phyloP scores from a whole-genome alignment of 1,140 invertebrate genomes.

The Dendroctonus ponderosae region DNA sequence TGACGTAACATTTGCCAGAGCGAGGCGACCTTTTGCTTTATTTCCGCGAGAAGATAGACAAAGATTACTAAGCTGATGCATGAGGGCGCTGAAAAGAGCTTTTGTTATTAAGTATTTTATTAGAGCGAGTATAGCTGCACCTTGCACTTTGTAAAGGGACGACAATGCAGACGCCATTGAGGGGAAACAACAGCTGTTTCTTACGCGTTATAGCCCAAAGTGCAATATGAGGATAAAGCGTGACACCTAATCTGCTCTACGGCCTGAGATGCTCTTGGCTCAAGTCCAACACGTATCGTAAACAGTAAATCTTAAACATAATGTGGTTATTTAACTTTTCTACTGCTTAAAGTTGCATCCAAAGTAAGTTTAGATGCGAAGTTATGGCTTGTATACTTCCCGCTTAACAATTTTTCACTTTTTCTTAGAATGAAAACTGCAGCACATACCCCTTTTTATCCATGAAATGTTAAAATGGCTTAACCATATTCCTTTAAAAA shows the following conservation, averaged over 20 bases:
- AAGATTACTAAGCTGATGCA: constrained; percentile 8
- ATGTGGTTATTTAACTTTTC: constrained; percentile 36
- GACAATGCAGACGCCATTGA: constrained; percentile 27
- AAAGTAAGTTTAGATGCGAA: constrained; percentile 28
- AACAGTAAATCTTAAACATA: constrained; percentile 34
- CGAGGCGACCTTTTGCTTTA: constrained; percentile 7
- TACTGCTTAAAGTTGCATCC: constrained; percentile 29
- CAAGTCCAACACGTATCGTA: constrained; percentile 30
- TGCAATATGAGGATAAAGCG: constrained; percentile 33
- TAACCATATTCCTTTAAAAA: too few species aligned
- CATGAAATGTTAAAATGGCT: too few species aligned
- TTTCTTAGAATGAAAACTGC: not conserved
- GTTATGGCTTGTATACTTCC: constrained; percentile 25
- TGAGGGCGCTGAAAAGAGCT: constrained; percentile 8
- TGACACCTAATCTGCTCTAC: constrained; percentile 34
- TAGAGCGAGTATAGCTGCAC: constrained; percentile 20
- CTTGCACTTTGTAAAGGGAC: constrained; percentile 24
- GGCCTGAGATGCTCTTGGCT: constrained; percentile 26
- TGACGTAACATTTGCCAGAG: not conserved
- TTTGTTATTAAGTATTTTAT: constrained; percentile 31
- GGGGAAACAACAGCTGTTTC: constrained; percentile 33
- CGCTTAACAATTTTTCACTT: constrained; percentile 21
- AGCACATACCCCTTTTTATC: too few species aligned
- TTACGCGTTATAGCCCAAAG: constrained; percentile 32
- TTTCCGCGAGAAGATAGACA: constrained; percentile 8